phyloP scores from a whole-genome alignment of 2,113 vertebrate species.

The Leucopternis melanops region DNA sequence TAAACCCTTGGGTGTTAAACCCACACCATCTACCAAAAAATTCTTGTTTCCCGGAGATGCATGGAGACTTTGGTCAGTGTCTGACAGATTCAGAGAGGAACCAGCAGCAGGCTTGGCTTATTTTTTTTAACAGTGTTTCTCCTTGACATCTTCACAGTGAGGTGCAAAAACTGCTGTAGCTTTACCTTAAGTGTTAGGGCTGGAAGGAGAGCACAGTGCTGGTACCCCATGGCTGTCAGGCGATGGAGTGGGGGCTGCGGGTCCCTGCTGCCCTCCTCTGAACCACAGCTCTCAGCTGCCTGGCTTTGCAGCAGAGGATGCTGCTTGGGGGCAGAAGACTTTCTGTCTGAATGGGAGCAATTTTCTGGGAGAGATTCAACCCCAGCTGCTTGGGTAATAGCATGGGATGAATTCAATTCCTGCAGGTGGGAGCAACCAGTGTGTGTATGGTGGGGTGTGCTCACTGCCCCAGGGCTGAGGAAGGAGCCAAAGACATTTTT shows the following conservation, averaged over 20 bases:
- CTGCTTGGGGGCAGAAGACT: not conserved
- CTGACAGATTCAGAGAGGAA: not conserved
- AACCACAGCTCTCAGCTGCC: not conserved
- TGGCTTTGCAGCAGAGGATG: not conserved
- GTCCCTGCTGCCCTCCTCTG: not conserved
- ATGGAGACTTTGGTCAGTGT: not conserved
- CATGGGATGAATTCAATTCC: not conserved
- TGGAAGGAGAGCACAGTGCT: not conserved
- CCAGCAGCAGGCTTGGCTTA: not conserved
- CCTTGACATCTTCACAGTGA: not conserved
- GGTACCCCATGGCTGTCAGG: not conserved
- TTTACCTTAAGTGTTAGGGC: not conserved
- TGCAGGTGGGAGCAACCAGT: not conserved
- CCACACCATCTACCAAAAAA: not conserved
- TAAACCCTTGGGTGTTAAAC: not conserved
- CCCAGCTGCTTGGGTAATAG: not conserved
- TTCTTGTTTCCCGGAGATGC: not conserved
- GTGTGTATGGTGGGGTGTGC: not conserved
- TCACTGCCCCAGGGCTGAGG: not conserved
- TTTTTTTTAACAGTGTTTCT: not conserved
- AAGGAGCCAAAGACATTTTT: not conserved
- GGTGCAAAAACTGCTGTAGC: not conserved
- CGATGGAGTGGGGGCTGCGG: rapidly evolving
- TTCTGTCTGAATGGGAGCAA: not conserved
- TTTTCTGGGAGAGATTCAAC: not conserved